A percentile compares a stretch with the other conserved stretches of the same genome.
phyloP scores from a whole-genome alignment of 2,113 vertebrate genomes.

The Acrocephalus kingi region DNA sequence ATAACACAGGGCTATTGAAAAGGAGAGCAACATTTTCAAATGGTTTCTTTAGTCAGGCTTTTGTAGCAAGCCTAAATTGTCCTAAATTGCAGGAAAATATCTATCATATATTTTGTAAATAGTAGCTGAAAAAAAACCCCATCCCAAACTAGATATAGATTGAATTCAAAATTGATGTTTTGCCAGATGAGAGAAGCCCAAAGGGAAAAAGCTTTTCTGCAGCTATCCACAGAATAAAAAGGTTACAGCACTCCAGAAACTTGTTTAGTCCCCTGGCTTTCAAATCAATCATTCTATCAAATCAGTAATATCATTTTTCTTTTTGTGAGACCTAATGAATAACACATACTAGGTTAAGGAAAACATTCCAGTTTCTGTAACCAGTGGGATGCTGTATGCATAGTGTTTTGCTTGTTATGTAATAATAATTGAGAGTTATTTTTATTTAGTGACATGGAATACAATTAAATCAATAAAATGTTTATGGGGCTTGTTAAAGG shows the following conservation, averaged over 20 bases:
- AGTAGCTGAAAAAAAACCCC: not conserved
- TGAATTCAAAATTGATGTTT: constrained; percentile 5
- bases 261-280: not conserved
- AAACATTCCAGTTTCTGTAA: not conserved
- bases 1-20: not conserved
- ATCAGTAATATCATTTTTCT: not conserved
- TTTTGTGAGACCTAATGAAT: not conserved
- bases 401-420: constrained; percentile 21
- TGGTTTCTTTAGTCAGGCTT: not conserved
- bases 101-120: not conserved
- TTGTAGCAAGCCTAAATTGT: not conserved
- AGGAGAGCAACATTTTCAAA: not conserved
- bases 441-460: constrained; percentile 38
- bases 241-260: not conserved
- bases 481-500: constrained; percentile 3
- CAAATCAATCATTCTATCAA: not conserved
- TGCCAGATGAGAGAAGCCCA: not conserved
- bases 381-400: not conserved
- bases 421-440: constrained; percentile 7
- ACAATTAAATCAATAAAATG: constrained; percentile 30
- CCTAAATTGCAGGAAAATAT: not conserved
- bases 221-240: not conserved
- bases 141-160: not conserved
- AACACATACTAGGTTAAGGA: not conserved
- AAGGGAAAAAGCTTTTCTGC: not conserved